Percentiles rank a stretch among this genome's conserved stretches.
These are phyloP conservation scores for Acronicta aceris DNA, from an alignment of 2,888 invertebrate species.

Conservation along the genomic window DNA sequence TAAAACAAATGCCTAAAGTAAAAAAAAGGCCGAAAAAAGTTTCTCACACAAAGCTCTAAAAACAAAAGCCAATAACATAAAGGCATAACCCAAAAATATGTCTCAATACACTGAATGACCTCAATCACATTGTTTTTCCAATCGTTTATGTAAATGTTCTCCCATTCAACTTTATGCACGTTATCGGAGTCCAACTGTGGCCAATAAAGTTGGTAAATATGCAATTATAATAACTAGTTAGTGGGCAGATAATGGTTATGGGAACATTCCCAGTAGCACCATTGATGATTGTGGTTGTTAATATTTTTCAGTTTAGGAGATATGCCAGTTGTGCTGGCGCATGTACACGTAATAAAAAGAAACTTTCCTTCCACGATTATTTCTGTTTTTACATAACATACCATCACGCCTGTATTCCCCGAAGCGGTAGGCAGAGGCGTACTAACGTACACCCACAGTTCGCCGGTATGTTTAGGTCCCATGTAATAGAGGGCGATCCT, in stretches of 20 bases:
- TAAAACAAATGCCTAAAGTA: too few relatives aligned
- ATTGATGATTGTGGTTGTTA: slow-evolving; percentile 28
- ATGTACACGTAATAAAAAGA: slow-evolving; percentile 12
- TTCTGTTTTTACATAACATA: slow-evolving; percentile 6
- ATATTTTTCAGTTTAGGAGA: slow-evolving; percentile 32
- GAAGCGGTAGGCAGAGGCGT: too few relatives aligned
- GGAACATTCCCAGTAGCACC: slow-evolving; percentile 24
- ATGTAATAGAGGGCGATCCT: too few relatives aligned
- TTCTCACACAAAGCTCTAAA: too few relatives aligned
- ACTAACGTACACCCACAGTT: too few relatives aligned
- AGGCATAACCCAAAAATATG: slow-evolving; percentile 11
- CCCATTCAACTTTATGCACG: slow-evolving; percentile 53
- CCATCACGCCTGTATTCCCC: too few relatives aligned
- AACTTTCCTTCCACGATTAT: background rate
- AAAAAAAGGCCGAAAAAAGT: too few relatives aligned
- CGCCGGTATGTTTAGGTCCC: too few relatives aligned
- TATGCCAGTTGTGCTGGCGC: slow-evolving; percentile 7
- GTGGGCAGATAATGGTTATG: slow-evolving; percentile 41
- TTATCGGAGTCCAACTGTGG: slow-evolving; percentile 50
- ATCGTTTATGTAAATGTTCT: slow-evolving; percentile 54
- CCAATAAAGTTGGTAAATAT: slow-evolving; percentile 57
- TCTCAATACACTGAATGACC: slow-evolving; percentile 19
- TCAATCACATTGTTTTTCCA: slow-evolving; percentile 44
- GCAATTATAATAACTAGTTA: slow-evolving; percentile 54
- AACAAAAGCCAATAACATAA: background rate